Conservation (phyloP, 2,113 vertebrate genomes). For the Zingel zingel region DNA sequence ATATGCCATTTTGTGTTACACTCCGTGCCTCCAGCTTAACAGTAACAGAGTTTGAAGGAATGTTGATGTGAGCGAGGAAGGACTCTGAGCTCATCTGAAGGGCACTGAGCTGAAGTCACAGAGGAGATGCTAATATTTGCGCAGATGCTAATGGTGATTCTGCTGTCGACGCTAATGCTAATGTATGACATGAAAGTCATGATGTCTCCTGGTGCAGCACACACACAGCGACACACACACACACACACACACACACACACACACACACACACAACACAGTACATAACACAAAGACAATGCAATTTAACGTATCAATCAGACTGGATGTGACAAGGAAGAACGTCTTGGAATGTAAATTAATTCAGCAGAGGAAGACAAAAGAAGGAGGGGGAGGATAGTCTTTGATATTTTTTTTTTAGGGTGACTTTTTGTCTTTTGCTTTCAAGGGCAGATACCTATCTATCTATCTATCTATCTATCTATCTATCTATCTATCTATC, state of each 20-base stretch:
- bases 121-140: constrained; percentile 50
- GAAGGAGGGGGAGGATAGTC: not conserved
- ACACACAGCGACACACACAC: not conserved
- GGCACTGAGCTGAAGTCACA: constrained; percentile 29
- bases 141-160: constrained; percentile 45
- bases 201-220: not conserved
- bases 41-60: not conserved
- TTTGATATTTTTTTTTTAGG: not conserved
- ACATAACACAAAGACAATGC: not conserved
- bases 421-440: not conserved
- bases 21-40: not conserved
- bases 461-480: not conserved
- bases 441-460: constrained; percentile 32
- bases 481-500: not conserved
- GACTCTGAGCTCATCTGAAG: constrained; percentile 24
- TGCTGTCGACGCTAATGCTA: constrained; percentile 50
- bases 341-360: constrained; percentile 42
- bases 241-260: not conserved
- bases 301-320: constrained; percentile 33
- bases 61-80: not conserved
- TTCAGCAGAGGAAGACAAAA: constrained; percentile 15
- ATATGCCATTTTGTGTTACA: not conserved
- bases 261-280: not conserved
- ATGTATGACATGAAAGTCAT: constrained; percentile 54
- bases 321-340: constrained; percentile 29